phyloP scores from a whole-genome alignment of 2,888 invertebrate species.

The Heliconius charithonia region DNA sequence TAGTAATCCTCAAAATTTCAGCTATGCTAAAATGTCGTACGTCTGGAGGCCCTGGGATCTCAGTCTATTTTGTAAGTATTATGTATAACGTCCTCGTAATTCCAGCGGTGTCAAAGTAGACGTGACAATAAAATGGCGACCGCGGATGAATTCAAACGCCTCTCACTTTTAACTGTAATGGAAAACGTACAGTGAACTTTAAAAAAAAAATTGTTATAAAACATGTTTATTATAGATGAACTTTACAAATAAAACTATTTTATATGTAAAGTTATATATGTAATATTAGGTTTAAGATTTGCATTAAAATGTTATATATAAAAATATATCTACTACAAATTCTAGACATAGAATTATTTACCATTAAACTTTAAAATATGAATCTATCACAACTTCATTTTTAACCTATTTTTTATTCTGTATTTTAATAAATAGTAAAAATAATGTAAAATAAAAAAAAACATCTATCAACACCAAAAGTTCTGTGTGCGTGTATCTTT shows the following conservation, averaged over 20 bases:
- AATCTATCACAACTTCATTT: too few relatives aligned
- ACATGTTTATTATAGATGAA: not conserved
- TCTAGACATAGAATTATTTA: too few relatives aligned
- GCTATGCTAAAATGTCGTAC: too few relatives aligned
- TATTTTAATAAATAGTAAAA: not conserved
- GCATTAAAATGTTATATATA: too few relatives aligned
- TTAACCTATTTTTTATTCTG: too few relatives aligned
- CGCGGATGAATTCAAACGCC: conserved; percentile 60
- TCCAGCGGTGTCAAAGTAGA: conserved; percentile 67
- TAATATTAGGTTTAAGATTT: too few relatives aligned
- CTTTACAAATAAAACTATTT: too few relatives aligned
- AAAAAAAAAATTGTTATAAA: not conserved
- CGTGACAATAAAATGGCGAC: conserved; percentile 77
- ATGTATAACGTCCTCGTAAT: conserved; percentile 50
- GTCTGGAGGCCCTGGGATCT: too few relatives aligned
- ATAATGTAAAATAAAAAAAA: not conserved
- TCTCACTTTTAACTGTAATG: conserved; percentile 66
- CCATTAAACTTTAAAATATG: too few relatives aligned
- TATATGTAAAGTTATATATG: too few relatives aligned
- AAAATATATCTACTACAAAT: too few relatives aligned
- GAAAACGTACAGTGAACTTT: conserved; percentile 46
- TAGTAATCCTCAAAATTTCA: too few relatives aligned
- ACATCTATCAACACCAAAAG: not conserved
- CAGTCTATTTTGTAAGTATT: not conserved
- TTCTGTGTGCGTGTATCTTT: conserved; percentile 39